These are phyloP conservation scores for Orcinus orca DNA, from an alignment of 2,113 vertebrate species.

Conservation along the genomic window DNA sequence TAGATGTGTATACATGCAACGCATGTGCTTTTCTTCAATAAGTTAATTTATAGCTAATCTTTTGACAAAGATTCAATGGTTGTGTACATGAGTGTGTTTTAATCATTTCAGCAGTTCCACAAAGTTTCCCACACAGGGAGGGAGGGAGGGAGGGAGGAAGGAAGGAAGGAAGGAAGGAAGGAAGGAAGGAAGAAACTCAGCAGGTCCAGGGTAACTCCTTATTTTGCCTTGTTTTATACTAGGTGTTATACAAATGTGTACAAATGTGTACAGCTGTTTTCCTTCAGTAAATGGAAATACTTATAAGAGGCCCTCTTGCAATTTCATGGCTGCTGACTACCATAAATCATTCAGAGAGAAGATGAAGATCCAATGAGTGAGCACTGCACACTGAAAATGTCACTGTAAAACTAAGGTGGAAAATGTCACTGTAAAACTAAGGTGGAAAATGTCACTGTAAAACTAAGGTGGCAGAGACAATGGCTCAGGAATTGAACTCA, in stretches of 20 bases:
- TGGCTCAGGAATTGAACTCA: not conserved
- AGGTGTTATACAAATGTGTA: not conserved
- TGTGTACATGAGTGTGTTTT: not conserved
- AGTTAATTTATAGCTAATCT: not conserved
- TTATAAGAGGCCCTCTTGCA: not conserved
- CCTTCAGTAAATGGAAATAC: not conserved
- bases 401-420: not conserved
- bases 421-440: not conserved
- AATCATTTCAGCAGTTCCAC: not conserved
- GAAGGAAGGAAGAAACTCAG: not conserved
- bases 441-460: not conserved
- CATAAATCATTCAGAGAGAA: fast-evolving
- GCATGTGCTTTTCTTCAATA: not conserved
- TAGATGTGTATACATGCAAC: not conserved
- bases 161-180: fast-evolving
- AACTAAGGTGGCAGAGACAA: not conserved
- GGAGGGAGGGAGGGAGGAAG: too few species aligned
- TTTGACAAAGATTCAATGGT: not conserved
- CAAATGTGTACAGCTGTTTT: not conserved
- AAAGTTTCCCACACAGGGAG: not conserved
- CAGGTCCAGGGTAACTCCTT: not conserved
- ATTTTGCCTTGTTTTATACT: not conserved
- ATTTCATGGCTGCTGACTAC: not conserved
- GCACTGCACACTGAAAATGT: not conserved
- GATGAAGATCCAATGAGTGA: not conserved